Conservation (phyloP, 2,888 invertebrate species). For the Venusia cambrica region DNA sequence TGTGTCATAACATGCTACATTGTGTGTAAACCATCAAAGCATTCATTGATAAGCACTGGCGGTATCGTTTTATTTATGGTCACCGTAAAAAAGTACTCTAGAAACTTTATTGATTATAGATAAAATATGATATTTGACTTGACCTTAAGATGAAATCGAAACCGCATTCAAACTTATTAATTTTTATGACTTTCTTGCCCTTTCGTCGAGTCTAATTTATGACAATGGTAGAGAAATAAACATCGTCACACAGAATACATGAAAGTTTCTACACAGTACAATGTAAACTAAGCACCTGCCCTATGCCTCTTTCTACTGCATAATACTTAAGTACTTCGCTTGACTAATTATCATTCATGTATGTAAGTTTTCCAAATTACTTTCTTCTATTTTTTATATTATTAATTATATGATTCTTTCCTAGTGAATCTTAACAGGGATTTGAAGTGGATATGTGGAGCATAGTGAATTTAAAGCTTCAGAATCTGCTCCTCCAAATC, state of each 20-base stretch:
- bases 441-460: no score
- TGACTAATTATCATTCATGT: no score
- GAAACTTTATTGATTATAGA: slow-evolving; percentile 1
- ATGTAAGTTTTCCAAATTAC: no score
- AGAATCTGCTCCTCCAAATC: no score
- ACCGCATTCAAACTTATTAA: slow-evolving; percentile 10
- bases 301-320: slow-evolving; percentile 1
- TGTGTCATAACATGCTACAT: no score
- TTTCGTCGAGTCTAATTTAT: slow-evolving; percentile 15
- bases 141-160: slow-evolving; percentile 21
- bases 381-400: no score
- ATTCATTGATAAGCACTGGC: no score
- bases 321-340: background rate
- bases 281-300: slow-evolving; percentile 10
- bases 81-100: background rate
- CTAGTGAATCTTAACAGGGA: no score
- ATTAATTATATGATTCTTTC: no score
- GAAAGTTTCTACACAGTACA: background rate
- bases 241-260: slow-evolving; percentile 8
- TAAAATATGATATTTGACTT: slow-evolving; percentile 10
- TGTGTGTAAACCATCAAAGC: no score
- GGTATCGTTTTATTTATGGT: slow-evolving; percentile 1
- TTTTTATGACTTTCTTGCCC: slow-evolving; percentile 20
- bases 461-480: no score
- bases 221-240: slow-evolving; percentile 15